Evolutionary conservation across 2,113 vertebrate species (phyloP).

Genomic region (Phyllopteryx taeniolatus): DNA sequence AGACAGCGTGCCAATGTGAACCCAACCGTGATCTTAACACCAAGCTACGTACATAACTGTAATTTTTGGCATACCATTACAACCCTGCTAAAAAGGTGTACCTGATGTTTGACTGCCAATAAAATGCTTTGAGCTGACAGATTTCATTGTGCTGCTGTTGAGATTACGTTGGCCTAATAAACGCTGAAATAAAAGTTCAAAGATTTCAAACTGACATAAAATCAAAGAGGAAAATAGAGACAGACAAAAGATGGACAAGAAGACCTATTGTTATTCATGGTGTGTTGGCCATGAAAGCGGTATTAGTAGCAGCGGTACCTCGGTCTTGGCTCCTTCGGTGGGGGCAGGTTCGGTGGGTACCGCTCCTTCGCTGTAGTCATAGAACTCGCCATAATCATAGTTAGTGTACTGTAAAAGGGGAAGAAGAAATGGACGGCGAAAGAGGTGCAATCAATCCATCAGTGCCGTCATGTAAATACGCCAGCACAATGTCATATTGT

Average conservation of each 20-base stretch:
- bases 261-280: constrained; percentile 10
- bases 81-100: no score
- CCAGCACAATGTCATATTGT: constrained; percentile 28
- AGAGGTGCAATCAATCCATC: constrained; percentile 57
- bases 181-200: background rate
- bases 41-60: no score
- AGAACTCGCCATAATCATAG: constrained; percentile 85
- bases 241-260: background rate
- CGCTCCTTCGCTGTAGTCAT: constrained; percentile 89
- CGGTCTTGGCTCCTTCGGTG: constrained; percentile 76
- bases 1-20: no score
- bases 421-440: constrained; percentile 49
- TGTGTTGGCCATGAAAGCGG: constrained; percentile 1
- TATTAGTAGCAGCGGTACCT: constrained; percentile 77
- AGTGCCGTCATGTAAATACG: constrained; percentile 56
- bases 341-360: constrained; percentile 80
- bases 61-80: no score
- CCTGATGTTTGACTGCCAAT: background rate
- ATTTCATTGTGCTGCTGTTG: background rate
- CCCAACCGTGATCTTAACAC: no score
- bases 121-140: background rate
- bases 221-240: background rate
- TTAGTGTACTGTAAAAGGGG: constrained; percentile 81
- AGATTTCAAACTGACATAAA: background rate
- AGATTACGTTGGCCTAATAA: background rate